Evolutionary conservation across 2,113 vertebrate species (phyloP), one percentile per base, ranked within the genome.

Genomic region (Dasypus novemcinctus): DNA sequence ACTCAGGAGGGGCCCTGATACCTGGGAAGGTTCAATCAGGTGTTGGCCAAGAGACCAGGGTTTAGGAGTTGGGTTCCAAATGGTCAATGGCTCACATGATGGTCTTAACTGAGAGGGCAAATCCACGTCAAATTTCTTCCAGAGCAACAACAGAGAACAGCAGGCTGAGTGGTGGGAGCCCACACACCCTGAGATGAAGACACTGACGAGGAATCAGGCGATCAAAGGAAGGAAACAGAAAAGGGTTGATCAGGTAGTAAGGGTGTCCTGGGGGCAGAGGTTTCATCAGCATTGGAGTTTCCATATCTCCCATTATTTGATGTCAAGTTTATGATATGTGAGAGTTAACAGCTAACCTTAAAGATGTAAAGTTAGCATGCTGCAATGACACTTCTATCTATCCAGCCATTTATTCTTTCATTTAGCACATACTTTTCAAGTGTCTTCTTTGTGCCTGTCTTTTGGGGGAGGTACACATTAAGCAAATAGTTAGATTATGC

Each of bases 301-400:
- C n/a, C 57, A 17, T 38, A 52, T 63, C 36, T 71, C 2, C 23
- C 59, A 31, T 43, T 1, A 15, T 57, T 43, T 31, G 57, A 63
- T 49, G 72, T 59, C n/a, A 91, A 49, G 76, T 9, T 31, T 27
- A 38, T 46, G 33, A 43, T 21, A 20, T 3, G 8, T 25, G 41
- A 63, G 36, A 88, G 21, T 33, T 33, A 33, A 74, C 86, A 68
- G 31, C 2, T 83, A 57, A 36, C 91, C 25, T 36, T 57, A 38
- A 68, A 72, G 87, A 74, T 68, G 25, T 12, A 61, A 5, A 57
- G 76, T 41, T n/a, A 54, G 15, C 5, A 23, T 18, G 18, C 52
- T n/a, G 71, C 1, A 29, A 7, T 17, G 20, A n/a, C 7, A 6
- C 10, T 2, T 11, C 7, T 11, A 12, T 7, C 38, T 13, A 23